A percentile compares a stretch with the other conserved stretches of the same genome.
Conservation (phyloP, 1,140 invertebrate species). For the Apis laboriosa region DNA sequence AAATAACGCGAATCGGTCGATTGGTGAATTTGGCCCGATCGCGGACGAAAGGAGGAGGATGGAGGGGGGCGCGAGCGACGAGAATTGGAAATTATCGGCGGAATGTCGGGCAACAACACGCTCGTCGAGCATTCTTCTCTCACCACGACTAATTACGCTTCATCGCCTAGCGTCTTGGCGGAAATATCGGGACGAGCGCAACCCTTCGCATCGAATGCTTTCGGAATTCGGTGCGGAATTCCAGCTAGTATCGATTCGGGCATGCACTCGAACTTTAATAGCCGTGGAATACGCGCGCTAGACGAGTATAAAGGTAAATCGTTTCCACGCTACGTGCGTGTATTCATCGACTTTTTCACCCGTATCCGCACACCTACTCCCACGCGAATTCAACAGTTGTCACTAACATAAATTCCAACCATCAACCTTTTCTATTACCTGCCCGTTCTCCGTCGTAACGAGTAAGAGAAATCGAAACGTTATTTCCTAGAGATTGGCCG, state of each 20-base stretch:
- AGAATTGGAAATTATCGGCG: constrained; percentile 36
- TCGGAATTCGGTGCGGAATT: constrained; percentile 70
- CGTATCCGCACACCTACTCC: background rate
- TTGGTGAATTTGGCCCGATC: background rate
- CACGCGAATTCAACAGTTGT: background rate
- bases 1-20: too few species aligned
- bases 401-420: background rate
- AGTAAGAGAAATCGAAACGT: too few species aligned
- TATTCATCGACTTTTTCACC: background rate
- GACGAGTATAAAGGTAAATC: constrained; percentile 29
- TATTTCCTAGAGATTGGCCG: too few species aligned
- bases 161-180: constrained; percentile 13
- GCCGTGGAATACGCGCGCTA: constrained; percentile 65
- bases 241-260: constrained; percentile 69
- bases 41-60: background rate
- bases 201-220: constrained; percentile 55
- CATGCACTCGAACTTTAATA: constrained; percentile 71
- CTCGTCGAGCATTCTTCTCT: constrained; percentile 17
- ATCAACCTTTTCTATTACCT: background rate
- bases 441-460: too few species aligned
- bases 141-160: constrained; percentile 43
- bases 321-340: background rate
- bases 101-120: constrained; percentile 29
- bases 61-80: constrained; percentile 17
- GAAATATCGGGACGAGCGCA: constrained; percentile 38